A percentile compares a stretch with the other conserved stretches of the same genome.
phyloP scores from a whole-genome alignment of 1,140 invertebrate species.

The Philaenus spumarius region DNA sequence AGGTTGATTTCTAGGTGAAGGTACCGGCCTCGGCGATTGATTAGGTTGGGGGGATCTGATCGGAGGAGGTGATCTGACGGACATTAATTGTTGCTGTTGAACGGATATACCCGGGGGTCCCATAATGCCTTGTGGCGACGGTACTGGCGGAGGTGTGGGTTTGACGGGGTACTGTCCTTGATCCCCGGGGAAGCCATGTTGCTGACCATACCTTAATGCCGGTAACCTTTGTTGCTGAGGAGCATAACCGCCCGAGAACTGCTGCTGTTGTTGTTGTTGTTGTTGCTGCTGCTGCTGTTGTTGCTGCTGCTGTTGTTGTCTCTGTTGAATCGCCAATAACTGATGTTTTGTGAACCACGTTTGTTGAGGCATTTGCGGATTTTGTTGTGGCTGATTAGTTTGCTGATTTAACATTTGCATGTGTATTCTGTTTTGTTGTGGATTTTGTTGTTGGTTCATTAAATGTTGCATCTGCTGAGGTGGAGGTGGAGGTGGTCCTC shows the following conservation, averaged over 20 bases:
- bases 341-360: slow-evolving; percentile 51
- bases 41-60: slow-evolving; percentile 71
- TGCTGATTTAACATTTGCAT: slow-evolving; percentile 38
- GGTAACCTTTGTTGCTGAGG: slow-evolving; percentile 36
- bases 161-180: slow-evolving; percentile 44
- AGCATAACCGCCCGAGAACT: slow-evolving; percentile 33
- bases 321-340: slow-evolving; percentile 44
- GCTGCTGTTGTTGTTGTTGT: slow-evolving; percentile 44
- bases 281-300: slow-evolving; percentile 45
- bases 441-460: slow-evolving; percentile 32
- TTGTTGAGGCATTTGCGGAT: slow-evolving; percentile 42
- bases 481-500: slow-evolving; percentile 34
- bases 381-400: slow-evolving; percentile 41
- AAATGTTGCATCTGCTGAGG: slow-evolving; percentile 37
- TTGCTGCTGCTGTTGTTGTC: slow-evolving; percentile 45
- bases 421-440: slow-evolving; percentile 37
- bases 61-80: slow-evolving; percentile 69
- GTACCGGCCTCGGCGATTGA: slow-evolving; percentile 65
- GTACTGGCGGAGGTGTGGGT: slow-evolving; percentile 57
- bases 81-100: slow-evolving; percentile 60
- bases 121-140: slow-evolving; percentile 62
- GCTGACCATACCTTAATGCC: slow-evolving; percentile 38
- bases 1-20: slow-evolving; percentile 63
- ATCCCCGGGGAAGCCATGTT: slow-evolving; percentile 32
- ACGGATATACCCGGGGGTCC: slow-evolving; percentile 57